These are phyloP conservation scores for Xiphophorus hellerii DNA, from an alignment of 2,113 vertebrate genomes.

Conservation along the genomic window DNA sequence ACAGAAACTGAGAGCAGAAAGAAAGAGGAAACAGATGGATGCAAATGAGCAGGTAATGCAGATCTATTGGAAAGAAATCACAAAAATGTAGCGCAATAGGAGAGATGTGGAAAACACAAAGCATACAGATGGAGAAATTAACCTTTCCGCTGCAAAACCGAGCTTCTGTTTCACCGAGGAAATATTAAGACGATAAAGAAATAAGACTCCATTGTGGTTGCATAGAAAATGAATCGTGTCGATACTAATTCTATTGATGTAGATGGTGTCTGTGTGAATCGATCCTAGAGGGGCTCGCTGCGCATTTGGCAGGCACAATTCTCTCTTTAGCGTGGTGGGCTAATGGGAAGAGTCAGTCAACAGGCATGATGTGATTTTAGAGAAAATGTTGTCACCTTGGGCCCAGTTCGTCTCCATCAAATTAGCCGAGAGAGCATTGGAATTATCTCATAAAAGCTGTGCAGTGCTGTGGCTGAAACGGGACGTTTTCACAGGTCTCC, in stretches of 20 bases:
- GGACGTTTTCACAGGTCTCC: slow-evolving; percentile 31
- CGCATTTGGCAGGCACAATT: slow-evolving; percentile 62
- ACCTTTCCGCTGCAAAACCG: slow-evolving; percentile 54
- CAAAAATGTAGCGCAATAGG: not conserved
- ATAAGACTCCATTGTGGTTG: slow-evolving; percentile 67
- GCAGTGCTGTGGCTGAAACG: slow-evolving; percentile 15
- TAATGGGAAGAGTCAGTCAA: slow-evolving; percentile 71
- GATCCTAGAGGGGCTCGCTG: slow-evolving; percentile 63
- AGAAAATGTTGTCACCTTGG: slow-evolving; percentile 70
- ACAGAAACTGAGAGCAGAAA: not conserved
- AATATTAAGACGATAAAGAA: slow-evolving; percentile 71
- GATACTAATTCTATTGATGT: slow-evolving; percentile 79
- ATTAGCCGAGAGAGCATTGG: slow-evolving; percentile 53
- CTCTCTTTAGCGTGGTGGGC: slow-evolving; percentile 70
- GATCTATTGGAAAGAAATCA: slow-evolving; percentile 28
- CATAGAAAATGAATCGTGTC: slow-evolving; percentile 75
- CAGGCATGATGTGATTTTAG: slow-evolving; percentile 70
- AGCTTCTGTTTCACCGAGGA: slow-evolving; percentile 52
- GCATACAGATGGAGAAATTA: slow-evolving; percentile 52
- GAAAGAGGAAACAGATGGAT: slow-evolving; percentile 23
- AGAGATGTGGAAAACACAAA: slow-evolving; percentile 28
- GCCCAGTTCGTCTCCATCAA: slow-evolving; percentile 69
- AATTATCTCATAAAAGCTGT: slow-evolving; percentile 56
- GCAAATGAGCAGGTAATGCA: slow-evolving; percentile 46
- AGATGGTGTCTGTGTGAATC: slow-evolving; percentile 73